Conservation (phyloP, 1,140 invertebrate species). For the Macrostomum lignano region DNA sequence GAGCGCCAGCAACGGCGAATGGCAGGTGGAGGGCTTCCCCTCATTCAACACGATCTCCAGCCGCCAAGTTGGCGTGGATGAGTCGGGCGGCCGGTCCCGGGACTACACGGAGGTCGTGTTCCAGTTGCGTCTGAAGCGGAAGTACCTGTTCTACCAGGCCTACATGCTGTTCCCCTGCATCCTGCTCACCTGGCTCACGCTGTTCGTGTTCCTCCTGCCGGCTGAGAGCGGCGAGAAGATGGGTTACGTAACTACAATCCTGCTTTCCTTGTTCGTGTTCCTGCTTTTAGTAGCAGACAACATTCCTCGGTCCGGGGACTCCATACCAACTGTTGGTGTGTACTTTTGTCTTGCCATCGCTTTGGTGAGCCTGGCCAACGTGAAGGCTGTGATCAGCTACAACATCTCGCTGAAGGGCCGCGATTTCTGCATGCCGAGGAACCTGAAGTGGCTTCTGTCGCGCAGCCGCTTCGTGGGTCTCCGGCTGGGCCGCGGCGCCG, state of each 20-base stretch:
- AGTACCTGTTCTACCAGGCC: neutral
- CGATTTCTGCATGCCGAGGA: too few species aligned
- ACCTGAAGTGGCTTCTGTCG: too few species aligned
- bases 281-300: slow-evolving; percentile 36
- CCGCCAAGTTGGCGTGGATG: neutral
- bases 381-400: too few species aligned
- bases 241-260: slow-evolving; percentile 24
- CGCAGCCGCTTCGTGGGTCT: too few species aligned
- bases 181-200: neutral
- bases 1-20: slow-evolving; percentile 1
- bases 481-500: too few species aligned
- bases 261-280: slow-evolving; percentile 24
- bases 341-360: neutral
- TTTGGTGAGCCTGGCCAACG: too few species aligned
- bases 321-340: slow-evolving; percentile 65
- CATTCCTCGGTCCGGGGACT: slow-evolving; percentile 84
- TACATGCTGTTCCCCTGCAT: slow-evolving; percentile 1
- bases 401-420: too few species aligned
- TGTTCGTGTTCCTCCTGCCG: neutral
- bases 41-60: neutral
- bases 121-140: neutral
- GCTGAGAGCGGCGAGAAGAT: neutral
- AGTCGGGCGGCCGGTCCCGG: neutral
- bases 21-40: neutral
- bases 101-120: neutral